phyloP scores from a whole-genome alignment of 1,140 invertebrate genomes.

The Drosophila jambulina region DNA sequence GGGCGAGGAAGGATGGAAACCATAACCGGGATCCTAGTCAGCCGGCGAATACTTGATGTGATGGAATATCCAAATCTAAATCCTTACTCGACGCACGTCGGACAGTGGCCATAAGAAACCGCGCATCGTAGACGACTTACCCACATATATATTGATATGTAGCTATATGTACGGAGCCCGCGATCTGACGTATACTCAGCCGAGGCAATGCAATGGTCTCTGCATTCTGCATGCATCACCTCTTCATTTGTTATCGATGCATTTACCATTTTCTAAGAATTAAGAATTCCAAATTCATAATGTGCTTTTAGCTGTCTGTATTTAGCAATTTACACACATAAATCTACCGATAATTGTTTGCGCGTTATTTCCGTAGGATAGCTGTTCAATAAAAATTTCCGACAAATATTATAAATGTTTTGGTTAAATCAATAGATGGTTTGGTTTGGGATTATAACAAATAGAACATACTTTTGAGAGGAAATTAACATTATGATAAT shows the following conservation, averaged over 20 bases:
- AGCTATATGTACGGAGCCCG: conserved; percentile 2
- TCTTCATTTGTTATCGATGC: conserved; percentile 71
- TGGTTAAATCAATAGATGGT: not conserved
- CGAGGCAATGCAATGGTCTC: conserved; percentile 27
- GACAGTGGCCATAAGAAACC: conserved; percentile 30
- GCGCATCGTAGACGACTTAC: conserved; percentile 12
- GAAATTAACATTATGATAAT: no score
- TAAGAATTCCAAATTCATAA: conserved; percentile 70
- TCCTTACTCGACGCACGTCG: conserved; percentile 13
- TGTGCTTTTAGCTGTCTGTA: conserved; percentile 76
- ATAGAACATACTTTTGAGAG: no score
- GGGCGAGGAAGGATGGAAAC: not conserved
- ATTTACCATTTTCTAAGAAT: conserved; percentile 73
- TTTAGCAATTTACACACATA: conserved; percentile 59
- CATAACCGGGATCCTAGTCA: conserved; percentile 7
- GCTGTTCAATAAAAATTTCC: conserved; percentile 51
- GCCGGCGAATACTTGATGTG: conserved; percentile 20
- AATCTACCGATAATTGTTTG: conserved; percentile 55
- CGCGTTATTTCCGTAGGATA: conserved; percentile 56
- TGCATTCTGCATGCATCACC: conserved; percentile 22
- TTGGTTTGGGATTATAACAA: no score
- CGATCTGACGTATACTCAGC: conserved; percentile 29
- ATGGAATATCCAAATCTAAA: conserved; percentile 34
- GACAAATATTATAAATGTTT: conserved; percentile 1
- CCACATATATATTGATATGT: conserved; percentile 3